Conservation (phyloP, 1,140 invertebrate genomes). For the Macrotrachela quadricornifera region DNA sequence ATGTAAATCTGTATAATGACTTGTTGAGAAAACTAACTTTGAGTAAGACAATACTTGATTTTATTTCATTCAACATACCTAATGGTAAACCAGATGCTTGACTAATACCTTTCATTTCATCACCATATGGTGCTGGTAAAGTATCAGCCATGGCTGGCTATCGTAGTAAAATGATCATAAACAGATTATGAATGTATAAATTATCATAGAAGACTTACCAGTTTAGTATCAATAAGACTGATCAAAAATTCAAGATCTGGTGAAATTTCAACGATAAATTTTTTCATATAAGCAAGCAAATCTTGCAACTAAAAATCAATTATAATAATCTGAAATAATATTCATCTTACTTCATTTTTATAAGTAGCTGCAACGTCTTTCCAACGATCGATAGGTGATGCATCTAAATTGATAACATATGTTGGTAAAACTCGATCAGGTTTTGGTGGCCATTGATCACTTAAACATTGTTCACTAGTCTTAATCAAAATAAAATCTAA, state of each 20-base stretch:
- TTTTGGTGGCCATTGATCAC: no score
- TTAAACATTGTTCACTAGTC: no score
- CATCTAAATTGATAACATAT: conserved; percentile 26
- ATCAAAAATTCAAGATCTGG: conserved; percentile 15
- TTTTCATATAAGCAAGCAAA: conserved; percentile 21
- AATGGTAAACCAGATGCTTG: conserved; percentile 24
- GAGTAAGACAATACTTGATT: no score
- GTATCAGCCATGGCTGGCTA: conserved; percentile 17
- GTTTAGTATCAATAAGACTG: conserved; percentile 20
- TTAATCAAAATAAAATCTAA: no score
- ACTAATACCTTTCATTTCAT: conserved; percentile 33
- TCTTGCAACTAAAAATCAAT: conserved; percentile 18
- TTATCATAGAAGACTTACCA: conserved; percentile 10
- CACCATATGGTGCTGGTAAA: conserved; percentile 30
- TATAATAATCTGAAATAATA: conserved; percentile 10
- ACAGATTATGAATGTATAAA: background rate
- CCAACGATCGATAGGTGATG: conserved; percentile 30
- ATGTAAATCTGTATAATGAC: no score
- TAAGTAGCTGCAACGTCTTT: conserved; percentile 18
- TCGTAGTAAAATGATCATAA: background rate
- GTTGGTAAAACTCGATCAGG: background rate
- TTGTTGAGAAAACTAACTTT: no score
- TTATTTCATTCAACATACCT: conserved; percentile 25
- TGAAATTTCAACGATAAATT: conserved; percentile 18
- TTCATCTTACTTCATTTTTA: conserved; percentile 15